Evolutionary conservation across 2,113 vertebrate species (phyloP), one percentile per base, ranked within the genome.

Genomic region (Nanger granti): DNA sequence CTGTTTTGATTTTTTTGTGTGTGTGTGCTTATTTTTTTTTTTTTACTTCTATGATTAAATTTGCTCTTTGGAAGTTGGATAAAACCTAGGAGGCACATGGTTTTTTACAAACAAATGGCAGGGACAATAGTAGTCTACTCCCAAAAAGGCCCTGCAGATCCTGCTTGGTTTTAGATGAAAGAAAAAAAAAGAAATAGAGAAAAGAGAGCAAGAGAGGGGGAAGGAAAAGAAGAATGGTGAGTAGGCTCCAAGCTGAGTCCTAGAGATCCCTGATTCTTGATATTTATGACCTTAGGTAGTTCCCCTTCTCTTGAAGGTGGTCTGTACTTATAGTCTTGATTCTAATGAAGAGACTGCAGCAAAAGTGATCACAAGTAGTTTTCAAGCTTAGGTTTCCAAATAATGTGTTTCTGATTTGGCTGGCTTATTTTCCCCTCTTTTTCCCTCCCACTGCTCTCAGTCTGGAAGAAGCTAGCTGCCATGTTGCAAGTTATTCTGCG

Each of bases 401-500:
- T 44, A 41, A 26, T 41, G 14, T 84, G 29, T 34, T 41, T 83
- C 64, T 29, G 76, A 6, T 31, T 31, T 66, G 20, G n/a, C 15
- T 26, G 41, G 41, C 3, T 5, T 8, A 14, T 9, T 54, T 54
- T 47, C 79, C 79, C 18, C 80, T 41, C 18, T 87, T 20, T 73
- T 9, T 85, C 28, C 37, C 31, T 82, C 28, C 28, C 47, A 62
- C 17, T 44, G 4, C n/a, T 8, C 49, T 93, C 5, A 2, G 12
- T 22, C 37, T 64, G 64, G 54, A 66, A 93, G 62, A 88, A 89
- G 41, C 9, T 29, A 64, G n/a, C 31, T 57, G 22, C 8, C 15
- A 2, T 13, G 9, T 22, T 12, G 9, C 44, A 47, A 15, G 3
- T 12, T 55, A 9, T 49, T 8, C 4, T 20, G 5, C 1, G 0